A percentile compares a stretch with the other conserved stretches of the same genome.
These are phyloP conservation scores for Chiroxiphia lanceolata DNA, from an alignment of 2,797 vertebrate genomes.

Conservation along the genomic window DNA sequence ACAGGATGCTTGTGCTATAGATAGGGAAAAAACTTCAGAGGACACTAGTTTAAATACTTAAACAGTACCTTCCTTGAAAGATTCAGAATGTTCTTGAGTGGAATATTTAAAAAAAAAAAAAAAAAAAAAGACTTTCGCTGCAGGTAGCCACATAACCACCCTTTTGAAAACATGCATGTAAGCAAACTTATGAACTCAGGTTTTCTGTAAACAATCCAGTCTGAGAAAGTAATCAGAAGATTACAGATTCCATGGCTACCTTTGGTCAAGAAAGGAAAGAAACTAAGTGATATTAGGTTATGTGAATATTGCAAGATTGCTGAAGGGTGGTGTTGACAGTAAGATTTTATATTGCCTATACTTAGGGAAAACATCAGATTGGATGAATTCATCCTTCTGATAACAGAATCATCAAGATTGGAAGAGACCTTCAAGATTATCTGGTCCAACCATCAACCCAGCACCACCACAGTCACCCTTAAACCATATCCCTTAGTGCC, in stretches of 20 bases:
- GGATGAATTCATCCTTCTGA: not conserved
- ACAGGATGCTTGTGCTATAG: not conserved
- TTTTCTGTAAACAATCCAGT: not conserved
- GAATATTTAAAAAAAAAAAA: not conserved
- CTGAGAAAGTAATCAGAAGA: not conserved
- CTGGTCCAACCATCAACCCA: not conserved
- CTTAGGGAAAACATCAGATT: not conserved
- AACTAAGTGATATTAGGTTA: not conserved
- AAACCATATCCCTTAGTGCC: not conserved
- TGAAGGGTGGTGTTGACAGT: not conserved
- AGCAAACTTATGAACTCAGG: not conserved
- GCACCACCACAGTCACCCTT: not conserved
- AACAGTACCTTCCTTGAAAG: not conserved
- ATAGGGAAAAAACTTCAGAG: not conserved
- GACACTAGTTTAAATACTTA: not conserved
- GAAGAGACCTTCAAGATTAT: not conserved
- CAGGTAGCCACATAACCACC: not conserved
- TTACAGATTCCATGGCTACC: not conserved
- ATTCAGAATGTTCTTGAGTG: not conserved
- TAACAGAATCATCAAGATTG: not conserved
- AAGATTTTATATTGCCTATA: not conserved
- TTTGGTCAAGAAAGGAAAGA: not conserved
- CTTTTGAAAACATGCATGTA: not conserved
- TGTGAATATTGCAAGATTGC: not conserved
- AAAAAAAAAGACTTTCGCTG: not conserved